Percentiles rank a stretch among this genome's conserved stretches.
Evolutionary conservation across 2,797 vertebrate species (phyloP).

Genomic region (Myioborus melanocephalus): DNA sequence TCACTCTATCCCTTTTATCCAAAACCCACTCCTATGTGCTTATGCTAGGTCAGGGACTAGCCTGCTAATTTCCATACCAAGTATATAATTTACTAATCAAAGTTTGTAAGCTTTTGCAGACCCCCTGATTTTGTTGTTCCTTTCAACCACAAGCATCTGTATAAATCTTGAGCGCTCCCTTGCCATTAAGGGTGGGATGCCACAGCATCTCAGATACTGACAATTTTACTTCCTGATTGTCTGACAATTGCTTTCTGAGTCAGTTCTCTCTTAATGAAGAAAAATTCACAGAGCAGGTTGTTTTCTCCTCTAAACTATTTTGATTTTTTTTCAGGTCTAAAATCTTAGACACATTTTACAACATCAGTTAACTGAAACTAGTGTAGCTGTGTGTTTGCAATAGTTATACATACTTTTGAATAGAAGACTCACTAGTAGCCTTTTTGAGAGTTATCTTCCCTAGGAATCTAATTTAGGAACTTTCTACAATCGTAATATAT

Average conservation of each 20-base stretch:
- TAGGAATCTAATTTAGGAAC: neutral
- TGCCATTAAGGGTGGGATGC: neutral
- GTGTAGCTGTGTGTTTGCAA: neutral
- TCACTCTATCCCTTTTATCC: neutral
- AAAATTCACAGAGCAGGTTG: neutral
- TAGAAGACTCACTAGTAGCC: neutral
- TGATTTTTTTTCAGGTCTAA: neutral
- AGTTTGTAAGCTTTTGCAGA: neutral
- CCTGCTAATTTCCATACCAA: neutral
- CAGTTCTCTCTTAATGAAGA: neutral
- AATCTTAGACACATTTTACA: neutral
- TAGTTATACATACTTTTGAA: neutral
- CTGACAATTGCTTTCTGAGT: neutral
- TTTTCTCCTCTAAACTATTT: neutral
- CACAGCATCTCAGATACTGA: neutral
- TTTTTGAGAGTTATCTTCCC: neutral
- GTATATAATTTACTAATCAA: neutral
- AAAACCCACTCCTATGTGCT: neutral
- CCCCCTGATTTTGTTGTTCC: neutral
- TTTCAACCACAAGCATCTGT: neutral
- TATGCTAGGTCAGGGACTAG: neutral
- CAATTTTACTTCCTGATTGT: neutral
- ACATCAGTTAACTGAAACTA: neutral
- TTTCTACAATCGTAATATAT: neutral
- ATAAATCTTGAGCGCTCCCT: no score